phyloP scores from a whole-genome alignment of 2,888 invertebrate species.

The Encarsia formosa region DNA sequence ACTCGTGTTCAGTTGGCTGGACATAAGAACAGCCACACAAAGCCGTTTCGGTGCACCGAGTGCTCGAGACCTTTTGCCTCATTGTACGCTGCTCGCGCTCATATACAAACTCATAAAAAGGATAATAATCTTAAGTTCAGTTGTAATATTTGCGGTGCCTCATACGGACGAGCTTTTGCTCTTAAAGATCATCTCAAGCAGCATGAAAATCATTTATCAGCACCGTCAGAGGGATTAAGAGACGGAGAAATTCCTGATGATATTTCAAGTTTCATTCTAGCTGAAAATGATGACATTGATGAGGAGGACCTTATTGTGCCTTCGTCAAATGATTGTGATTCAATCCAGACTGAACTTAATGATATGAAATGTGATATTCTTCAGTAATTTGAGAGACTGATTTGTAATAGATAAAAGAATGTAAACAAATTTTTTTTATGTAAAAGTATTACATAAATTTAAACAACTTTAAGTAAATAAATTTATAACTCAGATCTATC shows the following conservation, averaged over 20 bases:
- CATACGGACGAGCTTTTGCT: slow-evolving; percentile 72
- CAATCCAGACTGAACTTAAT: no score
- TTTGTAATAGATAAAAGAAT: no score
- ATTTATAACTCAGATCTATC: no score
- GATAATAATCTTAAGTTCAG: slow-evolving; percentile 67
- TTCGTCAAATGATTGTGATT: slow-evolving; percentile 32
- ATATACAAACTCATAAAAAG: slow-evolving; percentile 70
- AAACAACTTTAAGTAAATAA: no score
- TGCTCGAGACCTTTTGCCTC: slow-evolving; percentile 74
- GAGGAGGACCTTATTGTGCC: slow-evolving; percentile 36
- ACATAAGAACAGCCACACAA: slow-evolving; percentile 76
- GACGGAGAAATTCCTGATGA: no score
- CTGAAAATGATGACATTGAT: slow-evolving; percentile 18
- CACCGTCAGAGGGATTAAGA: slow-evolving; percentile 41
- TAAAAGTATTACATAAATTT: no score
- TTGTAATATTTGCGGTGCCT: slow-evolving; percentile 70
- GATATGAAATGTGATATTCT: no score
- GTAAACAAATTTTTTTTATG: no score
- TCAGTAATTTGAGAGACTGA: no score
- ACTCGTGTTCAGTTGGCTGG: slow-evolving; percentile 75
- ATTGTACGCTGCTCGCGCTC: slow-evolving; percentile 70
- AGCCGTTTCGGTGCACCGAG: slow-evolving; percentile 72
- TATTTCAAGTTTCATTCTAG: no score
- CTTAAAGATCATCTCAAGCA: slow-evolving; percentile 69
- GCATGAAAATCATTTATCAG: slow-evolving; percentile 54